Conservation (phyloP, 2,797 vertebrate species). For the Micrastur ruficollis region DNA sequence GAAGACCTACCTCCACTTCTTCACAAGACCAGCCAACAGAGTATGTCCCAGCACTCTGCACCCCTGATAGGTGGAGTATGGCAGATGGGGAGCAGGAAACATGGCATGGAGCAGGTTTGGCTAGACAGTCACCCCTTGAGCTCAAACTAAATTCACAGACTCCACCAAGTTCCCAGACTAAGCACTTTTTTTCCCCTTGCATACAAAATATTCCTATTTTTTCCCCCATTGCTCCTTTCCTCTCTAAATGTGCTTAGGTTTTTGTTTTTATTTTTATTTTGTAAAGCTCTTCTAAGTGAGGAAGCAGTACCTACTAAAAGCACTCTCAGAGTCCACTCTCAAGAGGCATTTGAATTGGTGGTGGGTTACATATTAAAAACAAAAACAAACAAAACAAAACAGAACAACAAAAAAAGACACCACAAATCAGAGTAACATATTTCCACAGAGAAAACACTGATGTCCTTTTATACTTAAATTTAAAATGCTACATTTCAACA, state of each 20-base stretch:
- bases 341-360: not conserved
- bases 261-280: not conserved
- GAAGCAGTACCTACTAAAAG: not conserved
- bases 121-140: not conserved
- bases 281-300: not conserved
- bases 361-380: not conserved
- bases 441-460: not conserved
- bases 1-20: not conserved
- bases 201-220: not conserved
- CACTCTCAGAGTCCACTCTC: not conserved
- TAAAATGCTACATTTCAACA: not conserved
- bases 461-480: not conserved
- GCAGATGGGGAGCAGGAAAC: not conserved
- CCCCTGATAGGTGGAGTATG: not conserved
- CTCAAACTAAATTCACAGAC: not conserved
- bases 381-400: not conserved
- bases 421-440: not conserved
- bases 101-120: not conserved
- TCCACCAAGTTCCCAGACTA: not conserved
- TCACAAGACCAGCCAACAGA: not conserved
- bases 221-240: not conserved
- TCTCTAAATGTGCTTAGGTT: not conserved
- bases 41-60: not conserved
- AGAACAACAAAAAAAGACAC: not conserved
- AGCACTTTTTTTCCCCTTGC: not conserved